phyloP scores from a whole-genome alignment of 2,113 vertebrate species.

The Girardinichthys multiradiatus region DNA sequence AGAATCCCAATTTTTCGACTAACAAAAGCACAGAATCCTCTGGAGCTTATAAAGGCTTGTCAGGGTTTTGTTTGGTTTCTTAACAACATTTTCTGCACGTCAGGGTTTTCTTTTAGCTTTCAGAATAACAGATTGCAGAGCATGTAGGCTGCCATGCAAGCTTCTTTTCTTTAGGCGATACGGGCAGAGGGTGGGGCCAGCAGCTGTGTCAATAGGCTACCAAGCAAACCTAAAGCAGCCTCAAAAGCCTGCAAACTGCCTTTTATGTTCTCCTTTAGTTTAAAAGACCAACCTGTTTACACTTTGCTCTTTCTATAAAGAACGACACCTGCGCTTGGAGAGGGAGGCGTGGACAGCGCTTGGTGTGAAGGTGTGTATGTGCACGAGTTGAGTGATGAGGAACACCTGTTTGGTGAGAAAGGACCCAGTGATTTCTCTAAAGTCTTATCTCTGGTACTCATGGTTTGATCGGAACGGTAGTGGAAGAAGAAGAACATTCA shows the following conservation, averaged over 20 bases:
- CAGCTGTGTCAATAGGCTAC: conserved; percentile 82
- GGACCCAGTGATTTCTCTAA: conserved; percentile 36
- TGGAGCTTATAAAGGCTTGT: conserved; percentile 53
- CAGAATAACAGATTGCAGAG: conserved; percentile 70
- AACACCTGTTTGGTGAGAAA: conserved; percentile 67
- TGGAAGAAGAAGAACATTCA: not conserved
- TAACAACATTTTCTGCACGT: conserved; percentile 45
- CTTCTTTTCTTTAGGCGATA: conserved; percentile 60
- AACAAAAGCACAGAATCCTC: conserved; percentile 54
- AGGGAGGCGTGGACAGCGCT: conserved; percentile 17
- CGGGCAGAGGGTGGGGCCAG: conserved; percentile 72
- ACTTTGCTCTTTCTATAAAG: conserved; percentile 61
- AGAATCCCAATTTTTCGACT: conserved; percentile 39
- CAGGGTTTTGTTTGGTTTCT: conserved; percentile 59
- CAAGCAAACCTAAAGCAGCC: conserved; percentile 62
- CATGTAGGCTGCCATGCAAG: conserved; percentile 61
- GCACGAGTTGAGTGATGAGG: conserved; percentile 63
- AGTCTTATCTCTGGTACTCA: conserved; percentile 8
- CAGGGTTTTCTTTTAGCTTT: conserved; percentile 68
- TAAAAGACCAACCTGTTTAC: conserved; percentile 61
- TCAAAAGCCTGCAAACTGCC: conserved; percentile 55
- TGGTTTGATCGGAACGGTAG: not conserved
- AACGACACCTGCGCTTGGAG: conserved; percentile 63
- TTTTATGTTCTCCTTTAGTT: conserved; percentile 70
- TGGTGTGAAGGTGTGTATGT: conserved; percentile 53